Base-by-base conservation (phyloP, 2,113 vertebrate genomes). In the Vidua chalybeata region DNA sequence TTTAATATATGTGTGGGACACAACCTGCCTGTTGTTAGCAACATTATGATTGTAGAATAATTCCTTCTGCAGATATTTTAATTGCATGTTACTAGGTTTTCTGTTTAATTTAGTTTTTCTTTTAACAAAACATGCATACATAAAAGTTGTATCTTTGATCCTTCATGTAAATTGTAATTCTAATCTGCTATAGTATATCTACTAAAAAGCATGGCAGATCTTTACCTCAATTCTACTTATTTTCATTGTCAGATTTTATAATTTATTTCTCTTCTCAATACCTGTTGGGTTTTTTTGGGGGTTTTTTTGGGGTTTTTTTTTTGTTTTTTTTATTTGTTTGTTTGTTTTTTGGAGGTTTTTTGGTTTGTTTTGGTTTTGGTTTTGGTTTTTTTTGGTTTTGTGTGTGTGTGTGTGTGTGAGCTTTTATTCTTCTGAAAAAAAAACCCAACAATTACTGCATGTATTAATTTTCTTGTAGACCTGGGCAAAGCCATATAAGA, bases 401-500 rank as follows among this genome's bases (percentile, higher is more conserved):
- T 35, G 35, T 35, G 35, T 7, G 12, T 41, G 13, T 15, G 6
- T 49, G 20, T 24, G 2, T 56, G 19, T 28, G 11, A 85, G 6
- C 6, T 39, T 17, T 66, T 43, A 49, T 45, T 59, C 20, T 48
- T 69, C 7, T n/a, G 19, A 41, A 30, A 39, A 39, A 39, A 41
- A 51, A 56, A 1, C 4, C 4, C 7, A 49, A 31, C 6, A n/a
- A 0, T 3, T 23, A 55, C 13, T 6, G 3, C 18, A 11, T 7
- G 6, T 21, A 24, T 6, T 52, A 0, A 46, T 59, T 82, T 75
- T 30, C 21, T 54, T 45, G 22, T 24, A 54, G 43, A 55, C 2
- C 8, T 24, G 19, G 6, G 4, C 2, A 71, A 84, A 81, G 28
- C 1, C 4, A 39, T 17, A 23, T 9, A 64, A 59, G 43, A 48